phyloP scores from a whole-genome alignment of 2,888 invertebrate species.

The Gastrophysa polygoni region DNA sequence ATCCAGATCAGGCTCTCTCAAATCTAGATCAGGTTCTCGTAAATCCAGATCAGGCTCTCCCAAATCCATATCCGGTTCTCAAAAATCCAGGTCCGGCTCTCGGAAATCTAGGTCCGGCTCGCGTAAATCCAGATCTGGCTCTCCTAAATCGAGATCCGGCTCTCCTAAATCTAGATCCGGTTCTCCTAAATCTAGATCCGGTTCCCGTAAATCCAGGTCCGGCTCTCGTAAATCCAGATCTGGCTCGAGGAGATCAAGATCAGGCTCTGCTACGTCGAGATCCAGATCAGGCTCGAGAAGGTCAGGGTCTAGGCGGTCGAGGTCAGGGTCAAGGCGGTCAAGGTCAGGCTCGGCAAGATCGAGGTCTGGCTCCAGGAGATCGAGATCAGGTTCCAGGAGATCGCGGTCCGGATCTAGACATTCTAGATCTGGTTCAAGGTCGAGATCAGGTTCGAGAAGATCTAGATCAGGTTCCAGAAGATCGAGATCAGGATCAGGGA shows the following conservation, averaged over 20 bases:
- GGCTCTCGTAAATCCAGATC: constrained; percentile 46
- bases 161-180: constrained; percentile 43
- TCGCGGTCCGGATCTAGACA: constrained; percentile 31
- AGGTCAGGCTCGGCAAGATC: constrained; percentile 44
- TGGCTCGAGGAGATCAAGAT: constrained; percentile 45
- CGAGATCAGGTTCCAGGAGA: constrained; percentile 23
- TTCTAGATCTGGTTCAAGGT: constrained; percentile 38
- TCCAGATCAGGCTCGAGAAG: constrained; percentile 51
- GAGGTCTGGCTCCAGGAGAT: constrained; percentile 36
- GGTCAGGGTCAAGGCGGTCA: constrained; percentile 41
- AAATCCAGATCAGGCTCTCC: constrained; percentile 31
- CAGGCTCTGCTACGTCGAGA: constrained; percentile 38
- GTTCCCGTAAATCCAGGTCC: constrained; percentile 44
- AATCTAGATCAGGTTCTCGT: constrained; percentile 35
- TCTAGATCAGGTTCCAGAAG: constrained; percentile 41
- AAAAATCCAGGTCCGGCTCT: constrained; percentile 34
- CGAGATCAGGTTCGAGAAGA: constrained; percentile 45
- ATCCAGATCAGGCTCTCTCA: constrained; percentile 34
- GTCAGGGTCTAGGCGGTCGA: constrained; percentile 52
- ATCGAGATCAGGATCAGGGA: constrained; percentile 47
- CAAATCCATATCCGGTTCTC: constrained; percentile 31
- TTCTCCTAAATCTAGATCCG: constrained; percentile 47
- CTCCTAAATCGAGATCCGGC: constrained; percentile 39
- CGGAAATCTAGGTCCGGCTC: constrained; percentile 35
- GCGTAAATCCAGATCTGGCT: constrained; percentile 36